Conservation (phyloP, 2,113 vertebrate genomes). For the Tachysurus fulvidraco region DNA sequence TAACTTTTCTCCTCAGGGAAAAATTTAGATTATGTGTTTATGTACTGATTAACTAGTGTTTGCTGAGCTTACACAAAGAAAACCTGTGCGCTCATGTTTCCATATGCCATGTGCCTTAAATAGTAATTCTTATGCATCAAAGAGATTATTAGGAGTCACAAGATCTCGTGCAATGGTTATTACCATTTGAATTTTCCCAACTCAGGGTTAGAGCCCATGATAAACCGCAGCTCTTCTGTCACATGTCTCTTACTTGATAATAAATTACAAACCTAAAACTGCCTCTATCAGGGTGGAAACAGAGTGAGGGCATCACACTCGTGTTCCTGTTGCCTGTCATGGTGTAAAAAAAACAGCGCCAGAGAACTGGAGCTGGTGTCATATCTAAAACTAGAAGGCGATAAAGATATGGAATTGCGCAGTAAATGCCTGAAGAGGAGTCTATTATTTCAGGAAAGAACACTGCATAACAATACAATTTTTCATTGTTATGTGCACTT, state of each 20-base stretch:
- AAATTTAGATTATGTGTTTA: neutral
- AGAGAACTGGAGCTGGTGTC: conserved; percentile 50
- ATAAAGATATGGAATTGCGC: conserved; percentile 37
- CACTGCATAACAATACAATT: conserved; percentile 37
- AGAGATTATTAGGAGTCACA: neutral
- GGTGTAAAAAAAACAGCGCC: neutral
- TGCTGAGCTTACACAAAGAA: neutral
- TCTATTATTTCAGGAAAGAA: conserved; percentile 50
- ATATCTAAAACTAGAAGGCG: conserved; percentile 42
- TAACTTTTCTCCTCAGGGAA: neutral
- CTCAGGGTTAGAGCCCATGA: neutral
- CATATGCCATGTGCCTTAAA: neutral
- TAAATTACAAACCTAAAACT: conserved; percentile 5
- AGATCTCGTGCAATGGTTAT: neutral
- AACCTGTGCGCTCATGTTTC: conserved; percentile 6
- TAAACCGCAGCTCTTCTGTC: neutral
- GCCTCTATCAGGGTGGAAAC: conserved; percentile 35
- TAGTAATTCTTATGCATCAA: neutral
- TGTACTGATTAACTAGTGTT: conserved; percentile 37
- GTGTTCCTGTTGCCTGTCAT: conserved; percentile 53
- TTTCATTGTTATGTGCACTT: conserved; percentile 44
- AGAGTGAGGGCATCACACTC: conserved; percentile 35
- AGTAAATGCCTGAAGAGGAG: conserved; percentile 16
- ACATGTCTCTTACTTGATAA: conserved; percentile 10
- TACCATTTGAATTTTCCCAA: neutral